These are phyloP conservation scores for Nettapus auritus DNA, from an alignment of 2,113 vertebrate species.

Conservation along the genomic window DNA sequence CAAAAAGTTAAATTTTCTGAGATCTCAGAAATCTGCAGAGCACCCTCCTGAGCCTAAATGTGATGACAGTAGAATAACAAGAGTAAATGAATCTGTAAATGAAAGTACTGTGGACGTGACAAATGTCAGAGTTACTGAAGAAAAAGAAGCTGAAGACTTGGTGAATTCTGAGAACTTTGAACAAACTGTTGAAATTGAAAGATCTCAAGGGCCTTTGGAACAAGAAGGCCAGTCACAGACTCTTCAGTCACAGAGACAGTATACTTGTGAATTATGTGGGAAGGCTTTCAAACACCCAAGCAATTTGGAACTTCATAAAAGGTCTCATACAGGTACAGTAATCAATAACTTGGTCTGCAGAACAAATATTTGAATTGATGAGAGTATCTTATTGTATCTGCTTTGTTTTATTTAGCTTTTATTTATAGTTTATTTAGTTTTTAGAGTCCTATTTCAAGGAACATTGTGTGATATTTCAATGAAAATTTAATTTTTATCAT, in stretches of 20 bases:
- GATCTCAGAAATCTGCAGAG: conserved; percentile 85
- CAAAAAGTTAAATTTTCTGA: conserved; percentile 92
- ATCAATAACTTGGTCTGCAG: conserved; percentile 9
- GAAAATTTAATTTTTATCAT: background rate
- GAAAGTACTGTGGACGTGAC: conserved; percentile 33
- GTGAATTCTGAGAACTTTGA: conserved; percentile 31
- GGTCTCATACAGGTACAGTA: conserved; percentile 93
- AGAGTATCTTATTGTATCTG: background rate
- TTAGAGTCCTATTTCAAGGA: background rate
- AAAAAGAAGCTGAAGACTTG: conserved; percentile 53
- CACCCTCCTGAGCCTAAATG: conserved; percentile 52
- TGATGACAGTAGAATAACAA: background rate
- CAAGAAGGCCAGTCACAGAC: conserved; percentile 64
- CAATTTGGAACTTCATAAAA: conserved; percentile 95
- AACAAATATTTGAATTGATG: background rate
- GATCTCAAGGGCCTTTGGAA: conserved; percentile 1
- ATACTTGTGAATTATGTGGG: conserved; percentile 89
- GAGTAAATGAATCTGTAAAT: conserved; percentile 28
- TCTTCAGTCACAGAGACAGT: conserved; percentile 81
- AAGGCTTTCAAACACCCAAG: conserved; percentile 98
- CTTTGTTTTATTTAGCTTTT: too few species aligned
- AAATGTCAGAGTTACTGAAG: background rate
- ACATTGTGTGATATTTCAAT: background rate
- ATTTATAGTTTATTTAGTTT: background rate
- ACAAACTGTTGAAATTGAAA: conserved; percentile 29